These are phyloP conservation scores for Steatocranus sp. DNA, from an alignment of 2,797 vertebrate species.

Conservation along the genomic window DNA sequence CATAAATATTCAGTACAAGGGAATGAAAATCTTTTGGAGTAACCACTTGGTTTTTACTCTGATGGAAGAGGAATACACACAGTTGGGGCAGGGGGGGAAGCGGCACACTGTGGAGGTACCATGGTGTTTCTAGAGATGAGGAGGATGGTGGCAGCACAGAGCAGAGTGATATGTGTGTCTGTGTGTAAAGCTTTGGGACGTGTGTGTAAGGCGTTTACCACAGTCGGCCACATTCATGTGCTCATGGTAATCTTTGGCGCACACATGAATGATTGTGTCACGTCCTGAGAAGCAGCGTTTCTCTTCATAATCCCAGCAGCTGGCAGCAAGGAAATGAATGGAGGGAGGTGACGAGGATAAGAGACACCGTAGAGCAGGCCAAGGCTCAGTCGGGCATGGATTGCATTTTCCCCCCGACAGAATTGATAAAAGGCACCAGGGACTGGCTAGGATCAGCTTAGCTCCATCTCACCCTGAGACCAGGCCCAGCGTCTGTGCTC, in stretches of 20 bases:
- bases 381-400: slow-evolving; percentile 57
- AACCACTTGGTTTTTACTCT: neutral
- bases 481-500: neutral
- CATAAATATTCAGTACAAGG: slow-evolving; percentile 13
- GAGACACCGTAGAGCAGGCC: slow-evolving; percentile 25
- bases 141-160: neutral
- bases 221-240: neutral
- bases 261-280: slow-evolving; percentile 30
- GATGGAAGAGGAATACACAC: neutral
- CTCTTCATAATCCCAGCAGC: slow-evolving; percentile 48
- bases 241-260: slow-evolving; percentile 15
- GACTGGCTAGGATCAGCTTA: slow-evolving; percentile 28
- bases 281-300: slow-evolving; percentile 38
- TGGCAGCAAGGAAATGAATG: slow-evolving; percentile 47
- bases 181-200: neutral
- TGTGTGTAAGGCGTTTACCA: neutral
- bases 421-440: slow-evolving; percentile 64
- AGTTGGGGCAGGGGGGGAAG: neutral
- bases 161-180: neutral
- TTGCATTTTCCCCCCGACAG: slow-evolving; percentile 71
- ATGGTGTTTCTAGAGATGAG: neutral
- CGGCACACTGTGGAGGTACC: neutral
- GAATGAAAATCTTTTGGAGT: slow-evolving; percentile 1
- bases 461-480: slow-evolving; percentile 26
- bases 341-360: slow-evolving; percentile 47